These are phyloP conservation scores for Seriola dumerili DNA, from an alignment of 2,113 vertebrate genomes.

Conservation along the genomic window DNA sequence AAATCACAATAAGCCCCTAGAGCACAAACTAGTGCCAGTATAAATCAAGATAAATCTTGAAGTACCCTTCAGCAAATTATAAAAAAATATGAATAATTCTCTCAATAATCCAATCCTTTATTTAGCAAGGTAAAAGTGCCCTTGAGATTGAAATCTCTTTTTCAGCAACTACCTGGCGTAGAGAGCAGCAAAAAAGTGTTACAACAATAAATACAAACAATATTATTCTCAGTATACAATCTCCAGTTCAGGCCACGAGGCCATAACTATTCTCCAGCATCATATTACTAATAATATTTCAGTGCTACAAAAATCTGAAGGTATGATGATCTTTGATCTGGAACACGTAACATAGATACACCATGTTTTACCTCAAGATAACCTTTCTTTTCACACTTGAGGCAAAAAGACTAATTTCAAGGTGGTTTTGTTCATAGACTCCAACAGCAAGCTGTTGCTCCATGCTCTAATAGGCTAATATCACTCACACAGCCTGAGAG, in stretches of 20 bases:
- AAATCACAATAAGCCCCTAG: conserved; percentile 1
- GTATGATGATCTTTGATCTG: background rate
- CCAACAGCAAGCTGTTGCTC: conserved; percentile 1
- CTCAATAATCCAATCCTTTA: background rate
- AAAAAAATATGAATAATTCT: background rate
- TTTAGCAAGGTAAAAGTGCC: conserved; percentile 2
- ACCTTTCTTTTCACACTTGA: conserved; percentile 10
- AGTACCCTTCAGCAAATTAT: background rate
- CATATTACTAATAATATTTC: background rate
- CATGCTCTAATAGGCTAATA: conserved; percentile 17
- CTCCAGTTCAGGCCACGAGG: background rate
- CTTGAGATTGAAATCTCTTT: background rate
- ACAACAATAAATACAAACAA: no score
- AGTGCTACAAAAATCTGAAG: background rate
- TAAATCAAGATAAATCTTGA: background rate
- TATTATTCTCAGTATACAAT: background rate
- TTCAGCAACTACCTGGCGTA: background rate
- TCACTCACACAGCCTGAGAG: conserved; percentile 8
- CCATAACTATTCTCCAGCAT: background rate
- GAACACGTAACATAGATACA: no score
- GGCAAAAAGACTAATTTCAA: conserved; percentile 9
- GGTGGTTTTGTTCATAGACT: conserved; percentile 23
- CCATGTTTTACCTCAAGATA: background rate
- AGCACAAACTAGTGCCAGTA: background rate
- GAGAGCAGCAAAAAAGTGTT: background rate